A percentile compares a stretch with the other conserved stretches of the same genome.
Conservation (phyloP, 2,113 vertebrate genomes). For the Caranx ignobilis region DNA sequence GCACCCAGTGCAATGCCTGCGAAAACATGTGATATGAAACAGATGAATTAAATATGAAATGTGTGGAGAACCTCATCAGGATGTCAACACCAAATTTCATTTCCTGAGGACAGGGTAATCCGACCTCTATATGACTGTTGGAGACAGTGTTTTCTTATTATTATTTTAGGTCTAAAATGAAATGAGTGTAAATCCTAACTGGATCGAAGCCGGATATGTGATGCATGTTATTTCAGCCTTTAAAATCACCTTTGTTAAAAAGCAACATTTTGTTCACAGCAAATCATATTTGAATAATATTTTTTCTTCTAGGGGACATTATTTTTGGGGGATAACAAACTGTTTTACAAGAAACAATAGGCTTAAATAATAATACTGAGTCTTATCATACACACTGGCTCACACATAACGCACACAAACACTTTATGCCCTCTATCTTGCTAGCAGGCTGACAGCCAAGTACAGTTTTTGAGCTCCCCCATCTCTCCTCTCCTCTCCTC, state of each 20-base stretch:
- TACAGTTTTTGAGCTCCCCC: constrained; percentile 56
- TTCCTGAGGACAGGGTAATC: neutral
- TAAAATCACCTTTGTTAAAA: neutral
- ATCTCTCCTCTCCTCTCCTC: constrained; percentile 54
- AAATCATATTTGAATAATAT: neutral
- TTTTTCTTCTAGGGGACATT: neutral
- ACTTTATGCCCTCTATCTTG: constrained; percentile 28
- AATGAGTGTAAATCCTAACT: neutral
- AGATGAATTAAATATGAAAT: neutral
- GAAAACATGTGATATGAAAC: constrained; percentile 10
- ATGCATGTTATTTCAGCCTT: constrained; percentile 8
- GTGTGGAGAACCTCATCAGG: neutral
- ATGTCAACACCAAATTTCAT: constrained; percentile 16
- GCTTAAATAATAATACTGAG: neutral
- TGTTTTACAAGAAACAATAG: neutral
- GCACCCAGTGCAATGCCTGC: neutral
- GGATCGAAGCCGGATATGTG: neutral
- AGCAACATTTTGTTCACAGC: neutral
- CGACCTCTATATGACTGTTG: constrained; percentile 7
- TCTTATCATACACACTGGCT: constrained; percentile 8
- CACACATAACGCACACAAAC: constrained; percentile 31
- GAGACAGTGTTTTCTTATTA: neutral
- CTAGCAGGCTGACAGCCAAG: constrained; percentile 43
- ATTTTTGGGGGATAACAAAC: neutral
- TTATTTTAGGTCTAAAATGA: constrained; percentile 6